Evolutionary conservation across 2,797 vertebrate genomes (phyloP).

Genomic region (Parauchenoglanis punctatus): DNA sequence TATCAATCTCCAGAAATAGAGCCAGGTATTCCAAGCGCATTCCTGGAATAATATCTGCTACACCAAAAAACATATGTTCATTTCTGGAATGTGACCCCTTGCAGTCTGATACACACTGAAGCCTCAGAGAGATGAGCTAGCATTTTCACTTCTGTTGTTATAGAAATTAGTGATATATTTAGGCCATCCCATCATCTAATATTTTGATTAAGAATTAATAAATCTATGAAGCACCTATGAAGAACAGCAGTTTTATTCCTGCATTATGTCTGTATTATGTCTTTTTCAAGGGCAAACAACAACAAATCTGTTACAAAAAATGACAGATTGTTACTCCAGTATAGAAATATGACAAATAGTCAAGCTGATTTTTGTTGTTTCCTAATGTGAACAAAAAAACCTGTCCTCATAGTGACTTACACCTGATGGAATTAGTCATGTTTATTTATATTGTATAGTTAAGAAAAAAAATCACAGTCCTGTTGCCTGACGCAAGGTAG

Average conservation of each 20-base stretch:
- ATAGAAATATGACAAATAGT: not conserved
- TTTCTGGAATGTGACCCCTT: slow-evolving; percentile 2
- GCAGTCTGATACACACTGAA: not conserved
- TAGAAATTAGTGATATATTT: not conserved
- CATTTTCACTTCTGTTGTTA: not conserved
- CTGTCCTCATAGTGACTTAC: not conserved
- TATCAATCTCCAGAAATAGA: not conserved
- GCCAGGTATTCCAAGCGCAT: not conserved
- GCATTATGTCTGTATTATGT: too few relatives aligned
- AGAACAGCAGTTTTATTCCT: not conserved
- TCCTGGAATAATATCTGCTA: not conserved
- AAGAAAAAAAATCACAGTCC: not conserved
- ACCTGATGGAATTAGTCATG: not conserved
- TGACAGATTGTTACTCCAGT: not conserved
- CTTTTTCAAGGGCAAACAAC: not conserved
- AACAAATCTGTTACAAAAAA: not conserved
- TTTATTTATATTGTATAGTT: not conserved
- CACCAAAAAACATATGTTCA: not conserved
- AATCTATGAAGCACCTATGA: too few relatives aligned
- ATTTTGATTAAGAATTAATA: not conserved
- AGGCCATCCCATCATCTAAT: not conserved
- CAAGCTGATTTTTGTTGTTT: not conserved
- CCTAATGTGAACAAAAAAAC: not conserved
- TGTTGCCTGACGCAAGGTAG: not conserved
- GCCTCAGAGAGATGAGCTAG: not conserved